A percentile compares a stretch with the other conserved stretches of the same genome.
These are phyloP conservation scores for Phyllopteryx taeniolatus DNA, from an alignment of 2,113 vertebrate species.

Conservation along the genomic window DNA sequence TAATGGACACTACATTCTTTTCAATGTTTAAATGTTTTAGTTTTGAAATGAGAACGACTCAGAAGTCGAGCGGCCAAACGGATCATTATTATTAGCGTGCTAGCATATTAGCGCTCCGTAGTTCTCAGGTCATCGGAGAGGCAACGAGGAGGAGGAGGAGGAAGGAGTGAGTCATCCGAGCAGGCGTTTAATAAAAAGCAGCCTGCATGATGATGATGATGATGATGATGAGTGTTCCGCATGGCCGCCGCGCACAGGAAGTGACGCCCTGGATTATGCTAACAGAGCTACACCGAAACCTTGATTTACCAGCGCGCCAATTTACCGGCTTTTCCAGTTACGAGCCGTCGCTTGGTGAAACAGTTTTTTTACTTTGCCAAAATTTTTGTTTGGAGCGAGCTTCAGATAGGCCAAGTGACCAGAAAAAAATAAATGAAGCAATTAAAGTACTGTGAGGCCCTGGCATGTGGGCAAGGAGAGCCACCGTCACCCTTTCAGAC, in stretches of 20 bases:
- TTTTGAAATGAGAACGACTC: not conserved
- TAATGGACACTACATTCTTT: not conserved
- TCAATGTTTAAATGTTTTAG: not conserved
- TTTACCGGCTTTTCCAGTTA: no score
- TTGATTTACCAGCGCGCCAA: no score
- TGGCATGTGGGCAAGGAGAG: no score
- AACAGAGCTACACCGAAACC: no score
- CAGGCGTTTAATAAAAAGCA: slow-evolving; percentile 60
- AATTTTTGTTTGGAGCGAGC: no score
- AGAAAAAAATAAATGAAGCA: no score
- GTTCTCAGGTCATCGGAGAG: slow-evolving; percentile 37
- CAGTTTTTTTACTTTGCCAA: no score
- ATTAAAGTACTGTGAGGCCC: no score
- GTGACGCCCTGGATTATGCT: slow-evolving; percentile 5
- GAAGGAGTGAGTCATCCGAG: slow-evolving; percentile 68
- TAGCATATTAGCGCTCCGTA: not conserved
- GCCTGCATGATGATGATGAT: slow-evolving; percentile 17
- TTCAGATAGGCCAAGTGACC: no score
- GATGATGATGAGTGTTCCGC: slow-evolving; percentile 31
- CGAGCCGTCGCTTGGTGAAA: no score
- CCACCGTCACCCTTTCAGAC: no score
- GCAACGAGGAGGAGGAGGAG: slow-evolving; percentile 41
- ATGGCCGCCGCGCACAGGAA: slow-evolving; percentile 20
- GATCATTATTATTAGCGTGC: not conserved
- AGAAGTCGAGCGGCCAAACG: not conserved